A percentile compares a stretch with the other conserved stretches of the same genome.
These are phyloP conservation scores for Orthosia gracilis DNA, from an alignment of 2,888 invertebrate species.

Conservation along the genomic window DNA sequence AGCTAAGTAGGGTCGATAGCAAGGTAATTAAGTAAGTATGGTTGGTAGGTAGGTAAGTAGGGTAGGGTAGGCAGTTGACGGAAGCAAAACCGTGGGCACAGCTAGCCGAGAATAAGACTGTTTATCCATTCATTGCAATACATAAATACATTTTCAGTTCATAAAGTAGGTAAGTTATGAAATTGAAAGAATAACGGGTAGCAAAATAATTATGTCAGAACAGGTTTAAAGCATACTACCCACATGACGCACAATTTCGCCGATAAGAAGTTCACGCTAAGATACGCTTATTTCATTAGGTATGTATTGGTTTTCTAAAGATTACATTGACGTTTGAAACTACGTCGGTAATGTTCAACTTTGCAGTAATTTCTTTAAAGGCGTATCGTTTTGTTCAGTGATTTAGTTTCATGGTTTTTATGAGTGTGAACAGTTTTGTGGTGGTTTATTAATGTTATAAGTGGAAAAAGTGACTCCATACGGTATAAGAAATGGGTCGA, in stretches of 20 bases:
- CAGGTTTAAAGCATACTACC: neutral
- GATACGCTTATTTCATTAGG: conserved; percentile 48
- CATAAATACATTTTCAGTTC: neutral
- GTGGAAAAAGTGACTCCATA: neutral
- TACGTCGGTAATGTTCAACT: conserved; percentile 2
- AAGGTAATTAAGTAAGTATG: too few species aligned
- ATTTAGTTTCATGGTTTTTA: conserved; percentile 12
- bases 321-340: conserved; percentile 30
- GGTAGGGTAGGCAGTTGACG: too few species aligned
- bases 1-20: too few species aligned
- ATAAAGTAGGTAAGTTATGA: neutral
- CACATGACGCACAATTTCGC: conserved; percentile 27
- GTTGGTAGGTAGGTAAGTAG: too few species aligned
- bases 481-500: conserved; percentile 29
- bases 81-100: too few species aligned
- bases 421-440: conserved; percentile 3
- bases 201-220: neutral
- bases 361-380: neutral
- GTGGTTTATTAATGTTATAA: neutral
- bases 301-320: conserved; percentile 32
- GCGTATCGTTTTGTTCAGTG: conserved; percentile 12
- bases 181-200: conserved; percentile 4
- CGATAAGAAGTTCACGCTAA: conserved; percentile 55
- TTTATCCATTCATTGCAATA: neutral
- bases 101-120: too few species aligned